Conservation (phyloP, 1,140 invertebrate species). For the Sinonovacula constricta region DNA sequence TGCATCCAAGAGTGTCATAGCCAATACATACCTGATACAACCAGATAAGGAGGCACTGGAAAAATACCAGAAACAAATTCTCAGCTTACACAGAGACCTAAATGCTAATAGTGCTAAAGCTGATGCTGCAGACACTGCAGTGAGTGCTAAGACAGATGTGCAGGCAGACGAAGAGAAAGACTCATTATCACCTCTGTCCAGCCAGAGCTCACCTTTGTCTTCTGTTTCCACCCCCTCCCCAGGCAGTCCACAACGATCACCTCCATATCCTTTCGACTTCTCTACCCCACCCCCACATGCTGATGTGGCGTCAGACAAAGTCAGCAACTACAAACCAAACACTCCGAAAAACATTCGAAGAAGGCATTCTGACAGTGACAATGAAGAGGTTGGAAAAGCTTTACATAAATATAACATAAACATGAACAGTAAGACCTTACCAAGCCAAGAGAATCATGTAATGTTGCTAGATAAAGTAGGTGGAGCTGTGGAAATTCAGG, state of each 20-base stretch:
- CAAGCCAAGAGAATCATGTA: constrained; percentile 53
- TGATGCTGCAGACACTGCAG: neutral
- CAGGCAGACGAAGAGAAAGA: constrained; percentile 44
- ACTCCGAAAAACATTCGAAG: constrained; percentile 70
- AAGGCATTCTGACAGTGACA: constrained; percentile 74
- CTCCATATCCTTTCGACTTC: constrained; percentile 56
- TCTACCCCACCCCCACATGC: constrained; percentile 65
- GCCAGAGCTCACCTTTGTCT: constrained; percentile 43
- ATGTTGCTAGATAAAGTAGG: constrained; percentile 25
- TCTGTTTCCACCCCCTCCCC: constrained; percentile 43
- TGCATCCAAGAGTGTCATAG: constrained; percentile 77
- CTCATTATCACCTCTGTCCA: constrained; percentile 46
- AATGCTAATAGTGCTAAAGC: constrained; percentile 5
- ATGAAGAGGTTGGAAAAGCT: constrained; percentile 69
- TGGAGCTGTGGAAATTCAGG: constrained; percentile 54
- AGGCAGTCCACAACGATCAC: constrained; percentile 11
- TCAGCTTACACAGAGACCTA: constrained; percentile 35
- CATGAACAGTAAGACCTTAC: constrained; percentile 57
- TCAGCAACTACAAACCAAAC: constrained; percentile 70
- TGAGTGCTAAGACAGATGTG: neutral
- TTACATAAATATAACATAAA: constrained; percentile 61
- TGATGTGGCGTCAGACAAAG: constrained; percentile 76
- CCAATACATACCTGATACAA: constrained; percentile 76
- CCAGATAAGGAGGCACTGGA: constrained; percentile 67
- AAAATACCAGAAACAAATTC: constrained; percentile 69